Percentiles rank a stretch among this genome's conserved stretches.
Conservation (phyloP, 2,797 vertebrate genomes). For the Semaprochilodus insignis region DNA sequence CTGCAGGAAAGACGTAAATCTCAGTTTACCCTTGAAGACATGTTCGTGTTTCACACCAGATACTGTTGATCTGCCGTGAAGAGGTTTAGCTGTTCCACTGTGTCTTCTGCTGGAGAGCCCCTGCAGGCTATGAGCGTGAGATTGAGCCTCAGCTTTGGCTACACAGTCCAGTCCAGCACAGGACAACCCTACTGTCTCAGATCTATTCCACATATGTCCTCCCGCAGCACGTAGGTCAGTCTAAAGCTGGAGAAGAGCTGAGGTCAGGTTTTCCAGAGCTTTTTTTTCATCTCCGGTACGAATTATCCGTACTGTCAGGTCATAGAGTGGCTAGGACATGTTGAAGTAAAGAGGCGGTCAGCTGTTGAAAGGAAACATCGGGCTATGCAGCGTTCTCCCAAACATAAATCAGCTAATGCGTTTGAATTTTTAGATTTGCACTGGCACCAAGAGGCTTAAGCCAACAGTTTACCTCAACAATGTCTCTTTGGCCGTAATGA, state of each 20-base stretch:
- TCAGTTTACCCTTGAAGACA: conserved; percentile 63
- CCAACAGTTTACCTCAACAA: too few species aligned
- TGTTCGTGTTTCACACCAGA: conserved; percentile 69
- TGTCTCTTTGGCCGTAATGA: too few species aligned
- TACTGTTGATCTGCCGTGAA: conserved; percentile 69
- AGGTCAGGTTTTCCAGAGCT: not conserved
- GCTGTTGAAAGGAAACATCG: not conserved
- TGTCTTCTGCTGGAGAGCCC: not conserved
- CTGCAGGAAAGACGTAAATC: conserved; percentile 71
- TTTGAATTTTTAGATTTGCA: too few species aligned
- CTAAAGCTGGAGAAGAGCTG: not conserved
- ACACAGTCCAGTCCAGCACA: conserved; percentile 13
- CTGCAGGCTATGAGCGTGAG: not conserved
- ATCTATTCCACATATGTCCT: not conserved
- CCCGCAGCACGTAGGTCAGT: not conserved
- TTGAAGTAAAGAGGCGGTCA: not conserved
- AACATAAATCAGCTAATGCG: too few species aligned
- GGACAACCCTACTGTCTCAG: not conserved
- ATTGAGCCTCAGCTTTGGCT: conserved; percentile 44
- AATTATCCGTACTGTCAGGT: conserved; percentile 34
- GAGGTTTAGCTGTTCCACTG: conserved; percentile 57
- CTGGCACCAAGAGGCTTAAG: too few species aligned
- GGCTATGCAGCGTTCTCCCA: too few species aligned
- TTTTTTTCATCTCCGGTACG: not conserved
- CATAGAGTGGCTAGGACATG: not conserved